A percentile compares a stretch with the other conserved stretches of the same genome.
Conservation (phyloP, 2,888 invertebrate genomes). For the Clusia tigrina region DNA sequence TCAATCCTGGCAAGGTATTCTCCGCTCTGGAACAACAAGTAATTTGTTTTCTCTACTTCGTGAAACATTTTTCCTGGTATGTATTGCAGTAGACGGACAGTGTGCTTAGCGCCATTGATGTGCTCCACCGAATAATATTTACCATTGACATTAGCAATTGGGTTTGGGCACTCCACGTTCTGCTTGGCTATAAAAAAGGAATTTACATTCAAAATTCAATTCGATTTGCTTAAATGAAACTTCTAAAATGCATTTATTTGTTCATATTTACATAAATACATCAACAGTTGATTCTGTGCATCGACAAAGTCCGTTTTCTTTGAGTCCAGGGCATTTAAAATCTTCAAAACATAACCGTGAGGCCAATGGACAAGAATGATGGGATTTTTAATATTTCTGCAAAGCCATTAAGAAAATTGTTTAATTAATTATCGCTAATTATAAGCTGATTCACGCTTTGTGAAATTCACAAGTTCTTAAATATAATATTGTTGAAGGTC, state of each 20-base stretch:
- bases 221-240: not conserved
- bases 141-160: slow-evolving; percentile 74
- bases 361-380: slow-evolving; percentile 67
- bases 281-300: slow-evolving; percentile 78
- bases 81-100: slow-evolving; percentile 79
- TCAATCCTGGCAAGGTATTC: slow-evolving; percentile 76
- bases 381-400: slow-evolving; percentile 69
- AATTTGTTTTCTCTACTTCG: slow-evolving; percentile 69
- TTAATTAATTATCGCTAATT: no score
- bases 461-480: no score
- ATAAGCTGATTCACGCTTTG: no score
- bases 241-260: slow-evolving; percentile 6
- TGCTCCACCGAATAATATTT: slow-evolving; percentile 69
- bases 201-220: slow-evolving; percentile 6
- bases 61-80: slow-evolving; percentile 77
- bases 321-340: slow-evolving; percentile 84
- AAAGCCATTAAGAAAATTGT: no score
- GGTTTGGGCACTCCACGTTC: slow-evolving; percentile 74
- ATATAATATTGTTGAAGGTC: no score
- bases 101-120: slow-evolving; percentile 68
- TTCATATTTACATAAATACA: slow-evolving; percentile 71
- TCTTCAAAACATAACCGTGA: slow-evolving; percentile 80
- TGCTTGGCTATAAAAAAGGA: slow-evolving; percentile 66
- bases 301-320: slow-evolving; percentile 73
- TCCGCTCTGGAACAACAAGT: slow-evolving; percentile 77